Conservation (phyloP, 2,797 vertebrate genomes). For the Brachymystax lenok region DNA sequence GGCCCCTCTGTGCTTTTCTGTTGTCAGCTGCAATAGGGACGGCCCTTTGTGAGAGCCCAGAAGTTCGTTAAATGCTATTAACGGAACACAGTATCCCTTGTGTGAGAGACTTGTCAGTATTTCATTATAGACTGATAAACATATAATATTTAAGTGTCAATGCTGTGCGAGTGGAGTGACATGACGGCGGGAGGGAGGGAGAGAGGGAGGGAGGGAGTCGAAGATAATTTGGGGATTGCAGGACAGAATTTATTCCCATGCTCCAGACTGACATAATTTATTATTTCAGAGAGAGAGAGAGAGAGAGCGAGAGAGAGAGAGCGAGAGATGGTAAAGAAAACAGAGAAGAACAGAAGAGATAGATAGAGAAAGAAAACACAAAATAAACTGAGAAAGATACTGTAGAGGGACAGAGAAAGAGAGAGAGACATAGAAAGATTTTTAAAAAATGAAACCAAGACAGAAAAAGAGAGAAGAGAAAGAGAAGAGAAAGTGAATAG, state of each 20-base stretch:
- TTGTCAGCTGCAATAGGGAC: conserved; percentile 74
- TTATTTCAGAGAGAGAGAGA: conserved; percentile 47
- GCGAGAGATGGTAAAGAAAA: not conserved
- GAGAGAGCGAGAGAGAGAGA: not conserved
- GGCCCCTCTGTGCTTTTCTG: conserved; percentile 69
- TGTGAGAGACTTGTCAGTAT: conserved; percentile 73
- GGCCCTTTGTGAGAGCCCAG: conserved; percentile 67
- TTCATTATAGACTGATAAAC: conserved; percentile 80
- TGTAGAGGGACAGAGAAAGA: no score
- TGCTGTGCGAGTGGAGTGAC: conserved; percentile 55
- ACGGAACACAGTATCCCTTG: conserved; percentile 72
- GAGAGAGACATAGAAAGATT: not conserved
- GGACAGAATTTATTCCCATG: conserved; percentile 61
- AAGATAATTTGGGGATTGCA: conserved; percentile 61
- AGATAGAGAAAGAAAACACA: not conserved
- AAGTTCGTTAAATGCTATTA: conserved; percentile 78
- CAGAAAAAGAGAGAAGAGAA: no score
- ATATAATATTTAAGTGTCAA: conserved; percentile 75
- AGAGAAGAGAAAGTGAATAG: no score
- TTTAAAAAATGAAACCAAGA: no score
- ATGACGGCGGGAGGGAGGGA: conserved; percentile 32
- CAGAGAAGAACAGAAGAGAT: not conserved
- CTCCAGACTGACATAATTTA: conserved; percentile 58
- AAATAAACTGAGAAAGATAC: no score
- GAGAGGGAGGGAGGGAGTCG: conserved; percentile 33